Evolutionary conservation across 30 jellyfish, hydroid and myxozoan genomes (phyloP), one percentile per base, ranked within the genome.

Genomic region (Hydractinia echinata): DNA sequence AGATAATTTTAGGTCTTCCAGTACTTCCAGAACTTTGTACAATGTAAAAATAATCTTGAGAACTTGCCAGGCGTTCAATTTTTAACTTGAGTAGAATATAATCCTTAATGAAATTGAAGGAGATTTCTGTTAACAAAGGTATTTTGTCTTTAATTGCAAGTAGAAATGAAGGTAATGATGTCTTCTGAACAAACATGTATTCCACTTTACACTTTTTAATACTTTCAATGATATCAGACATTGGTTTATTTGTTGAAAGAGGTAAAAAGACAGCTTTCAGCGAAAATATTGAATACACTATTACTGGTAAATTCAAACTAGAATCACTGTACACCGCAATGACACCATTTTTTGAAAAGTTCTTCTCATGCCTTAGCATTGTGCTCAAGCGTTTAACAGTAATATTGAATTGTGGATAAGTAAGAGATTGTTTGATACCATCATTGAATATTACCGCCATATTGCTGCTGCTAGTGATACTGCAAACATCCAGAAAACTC

Each of bases 11-110:
- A 8, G 95, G 90, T 1, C 53, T 72, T 48, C 98, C 96, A 5
- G 98, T 92, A 51, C 91, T 92, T 7, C 98, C 98, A 19, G 98
- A 92, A 56, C 89, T 92, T 69, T 80, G 82, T 4, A 86, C 89
- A 13, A 92, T 78, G 74, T 76, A 86, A 30, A 91, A 91, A 48
- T 82, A 54, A 9, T 79, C 89, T 61, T 69, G 64, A 58, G 82
- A 55, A n/a, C 15, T 18, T 4, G n/a, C 7, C 39, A 1, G 74
- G 51, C 7, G 0, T 7, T 13, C 74, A 64, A 13, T 64, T n/a
- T 44, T n/a, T n/a, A 64, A 51, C 39, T 64, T 51, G 39, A 64
- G 51, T 6, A 64, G 39, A 4, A 64, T 4, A 51, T 64, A 64
- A 64, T 64, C 74, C 7, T 44, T 44, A 4, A 64, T 7, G 39